Conservation (phyloP, 2,888 invertebrate species). For the Neoitamus cyanurus region DNA sequence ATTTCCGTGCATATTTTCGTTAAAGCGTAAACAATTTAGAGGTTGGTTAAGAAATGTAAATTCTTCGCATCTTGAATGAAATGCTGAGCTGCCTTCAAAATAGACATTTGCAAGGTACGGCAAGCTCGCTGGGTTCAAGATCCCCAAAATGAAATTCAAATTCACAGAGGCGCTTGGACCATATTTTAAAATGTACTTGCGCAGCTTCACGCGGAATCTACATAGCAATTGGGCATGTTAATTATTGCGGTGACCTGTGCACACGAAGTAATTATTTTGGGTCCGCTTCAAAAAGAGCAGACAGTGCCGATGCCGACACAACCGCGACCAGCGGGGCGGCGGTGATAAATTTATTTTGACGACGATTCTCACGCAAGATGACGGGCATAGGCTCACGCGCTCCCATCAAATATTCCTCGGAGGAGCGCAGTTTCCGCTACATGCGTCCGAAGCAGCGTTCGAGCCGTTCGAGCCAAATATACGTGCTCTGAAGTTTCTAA, state of each 20-base stretch:
- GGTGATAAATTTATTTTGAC: slow-evolving; percentile 4
- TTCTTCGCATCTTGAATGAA: neutral
- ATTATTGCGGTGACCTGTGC: neutral
- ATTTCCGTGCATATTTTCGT: neutral
- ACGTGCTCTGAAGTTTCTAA: neutral
- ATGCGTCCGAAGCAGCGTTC: neutral
- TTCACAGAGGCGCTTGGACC: neutral
- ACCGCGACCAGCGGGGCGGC: neutral
- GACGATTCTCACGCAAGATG: slow-evolving; percentile 40
- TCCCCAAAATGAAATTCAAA: neutral
- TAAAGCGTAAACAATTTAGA: neutral
- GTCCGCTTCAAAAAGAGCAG: neutral
- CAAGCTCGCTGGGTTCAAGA: neutral
- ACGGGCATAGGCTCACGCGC: slow-evolving; percentile 33
- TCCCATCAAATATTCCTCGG: slow-evolving; percentile 25
- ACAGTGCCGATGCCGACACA: neutral
- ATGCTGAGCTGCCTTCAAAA: neutral
- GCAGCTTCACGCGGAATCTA: neutral
- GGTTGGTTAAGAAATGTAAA: neutral
- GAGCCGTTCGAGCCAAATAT: neutral
- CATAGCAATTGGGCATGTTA: slow-evolving; percentile 24
- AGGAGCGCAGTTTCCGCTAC: slow-evolving; percentile 25
- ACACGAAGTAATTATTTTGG: neutral
- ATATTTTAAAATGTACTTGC: neutral
- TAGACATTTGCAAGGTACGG: neutral